A percentile compares a stretch with the other conserved stretches of the same genome.
These are phyloP conservation scores for Eupithecia abbreviata DNA, from an alignment of 2,888 invertebrate species.

Conservation along the genomic window DNA sequence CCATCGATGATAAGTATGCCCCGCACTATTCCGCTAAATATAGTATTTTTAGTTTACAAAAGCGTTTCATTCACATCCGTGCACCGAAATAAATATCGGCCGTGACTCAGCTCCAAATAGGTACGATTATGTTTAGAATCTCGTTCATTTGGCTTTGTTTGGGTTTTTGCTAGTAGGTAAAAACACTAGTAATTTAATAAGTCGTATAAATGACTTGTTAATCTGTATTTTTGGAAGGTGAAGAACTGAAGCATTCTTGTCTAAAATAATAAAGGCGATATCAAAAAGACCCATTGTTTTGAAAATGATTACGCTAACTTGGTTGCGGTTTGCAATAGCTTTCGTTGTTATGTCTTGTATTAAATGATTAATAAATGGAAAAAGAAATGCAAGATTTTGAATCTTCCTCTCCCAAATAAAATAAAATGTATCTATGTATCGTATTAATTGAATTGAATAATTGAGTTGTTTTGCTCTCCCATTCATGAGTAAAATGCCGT, in stretches of 20 bases:
- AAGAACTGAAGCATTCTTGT: neutral
- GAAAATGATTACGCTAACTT: neutral
- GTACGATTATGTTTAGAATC: constrained; percentile 32
- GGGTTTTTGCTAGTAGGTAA: constrained; percentile 4
- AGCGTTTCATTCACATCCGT: constrained; percentile 62
- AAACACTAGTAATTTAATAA: constrained; percentile 2
- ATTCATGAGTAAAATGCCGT: constrained; percentile 12
- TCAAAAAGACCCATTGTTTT: neutral
- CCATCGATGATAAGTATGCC: constrained; percentile 17
- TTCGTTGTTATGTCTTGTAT: neutral
- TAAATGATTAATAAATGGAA: too few relatives aligned
- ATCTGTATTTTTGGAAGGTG: neutral
- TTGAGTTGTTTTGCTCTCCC: constrained; percentile 1
- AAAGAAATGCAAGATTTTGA: neutral
- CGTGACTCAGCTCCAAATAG: constrained; percentile 58
- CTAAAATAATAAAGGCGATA: neutral
- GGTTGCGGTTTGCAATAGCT: neutral
- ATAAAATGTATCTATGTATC: too few relatives aligned
- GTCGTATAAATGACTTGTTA: neutral
- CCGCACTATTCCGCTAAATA: constrained; percentile 61
- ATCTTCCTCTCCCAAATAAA: neutral
- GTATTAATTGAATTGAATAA: too few relatives aligned
- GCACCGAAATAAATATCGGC: constrained; percentile 54
- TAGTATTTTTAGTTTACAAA: constrained; percentile 63
- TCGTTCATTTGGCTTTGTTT: constrained; percentile 32